Evolutionary conservation across 2,797 vertebrate genomes (phyloP).

Genomic region (Acanthornis magna): DNA sequence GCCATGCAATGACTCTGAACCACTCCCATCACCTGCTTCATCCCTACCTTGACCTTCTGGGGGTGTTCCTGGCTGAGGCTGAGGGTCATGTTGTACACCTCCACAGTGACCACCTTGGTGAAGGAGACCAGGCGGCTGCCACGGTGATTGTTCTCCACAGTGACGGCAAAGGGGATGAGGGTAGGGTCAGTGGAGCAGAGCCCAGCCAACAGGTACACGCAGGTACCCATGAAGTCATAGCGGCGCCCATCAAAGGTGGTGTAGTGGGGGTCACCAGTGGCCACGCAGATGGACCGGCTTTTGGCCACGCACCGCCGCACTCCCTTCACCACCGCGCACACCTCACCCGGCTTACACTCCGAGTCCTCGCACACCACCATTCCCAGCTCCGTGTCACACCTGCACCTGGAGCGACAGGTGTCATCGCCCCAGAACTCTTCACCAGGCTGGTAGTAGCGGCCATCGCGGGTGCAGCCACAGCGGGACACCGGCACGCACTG

Average conservation of each 20-base stretch:
- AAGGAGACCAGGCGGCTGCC: slow-evolving; percentile 37
- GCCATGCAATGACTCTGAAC: neutral
- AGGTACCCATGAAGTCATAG: slow-evolving; percentile 86
- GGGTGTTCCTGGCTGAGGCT: slow-evolving; percentile 44
- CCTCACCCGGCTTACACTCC: slow-evolving; percentile 44
- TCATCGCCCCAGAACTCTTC: slow-evolving; percentile 80
- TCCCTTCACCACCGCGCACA: slow-evolving; percentile 72
- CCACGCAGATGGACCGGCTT: slow-evolving; percentile 67
- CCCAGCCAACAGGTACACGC: slow-evolving; percentile 75
- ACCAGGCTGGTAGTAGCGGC: slow-evolving; percentile 70
- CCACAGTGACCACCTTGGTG: slow-evolving; percentile 53
- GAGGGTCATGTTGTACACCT: slow-evolving; percentile 48
- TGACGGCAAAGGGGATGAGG: slow-evolving; percentile 43
- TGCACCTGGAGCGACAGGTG: slow-evolving; percentile 71
- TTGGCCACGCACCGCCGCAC: slow-evolving; percentile 71
- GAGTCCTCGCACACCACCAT: neutral
- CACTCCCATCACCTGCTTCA: accelerated
- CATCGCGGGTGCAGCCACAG: slow-evolving; percentile 81
- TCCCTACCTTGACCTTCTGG: slow-evolving; percentile 30
- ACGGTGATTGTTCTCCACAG: slow-evolving; percentile 48
- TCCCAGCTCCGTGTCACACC: slow-evolving; percentile 61
- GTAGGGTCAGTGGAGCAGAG: slow-evolving; percentile 28
- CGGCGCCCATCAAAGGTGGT: slow-evolving; percentile 77
- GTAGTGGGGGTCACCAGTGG: slow-evolving; percentile 80
- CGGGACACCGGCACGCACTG: slow-evolving; percentile 71